Base-by-base conservation (phyloP, 2,888 invertebrate genomes). In the Melieria crassipennis region DNA sequence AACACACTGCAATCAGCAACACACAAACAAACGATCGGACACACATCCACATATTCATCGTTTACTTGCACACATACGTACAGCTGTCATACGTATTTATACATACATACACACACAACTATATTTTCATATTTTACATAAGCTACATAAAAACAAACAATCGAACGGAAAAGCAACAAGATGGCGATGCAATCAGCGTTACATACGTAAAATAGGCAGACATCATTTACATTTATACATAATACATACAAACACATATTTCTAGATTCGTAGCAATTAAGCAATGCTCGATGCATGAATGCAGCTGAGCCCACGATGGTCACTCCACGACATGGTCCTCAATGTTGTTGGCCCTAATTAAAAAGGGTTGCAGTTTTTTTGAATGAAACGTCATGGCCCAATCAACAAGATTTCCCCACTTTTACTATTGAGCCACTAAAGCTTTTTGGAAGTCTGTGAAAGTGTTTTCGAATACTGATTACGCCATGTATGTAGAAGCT, bases 161-260 rank as follows among this genome's bases (percentile, higher is more conserved):
- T 16, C n/a, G 5, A 48, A 42, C 48, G 48, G 43, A 63, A 63
- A 58, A 67, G 57, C 64, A 57, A 61, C 57, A 69, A 63, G 57
- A 64, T 65, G 58, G 47, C 58, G 48, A 64, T 11, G 65, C 60
- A 16, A 47, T 13, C 42, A 48, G 57, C 45, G 11, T 57, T 65
- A 55, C 6, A 65, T 55, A 45, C 11, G 57, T 56, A 66, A 13
- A 66, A 64, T 64, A 64, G 42, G 42, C 13, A 42, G 42, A 64
- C 30, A 52, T 50, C 50, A 50, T 13, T 43, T 66, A 66, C 57
- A 57, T 13, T 56, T 16, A 64, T 58, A 66, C 42, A 57, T 42
- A 57, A 70, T 30, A 64, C 48, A 7, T 7, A 62, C 10, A 62
- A n/a, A 47, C 45, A 62, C 7, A 48, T 46, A 48, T 4, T 46